Evolutionary conservation across 1,140 invertebrate species (phyloP).

Genomic region (Drosophila malerkotliana): DNA sequence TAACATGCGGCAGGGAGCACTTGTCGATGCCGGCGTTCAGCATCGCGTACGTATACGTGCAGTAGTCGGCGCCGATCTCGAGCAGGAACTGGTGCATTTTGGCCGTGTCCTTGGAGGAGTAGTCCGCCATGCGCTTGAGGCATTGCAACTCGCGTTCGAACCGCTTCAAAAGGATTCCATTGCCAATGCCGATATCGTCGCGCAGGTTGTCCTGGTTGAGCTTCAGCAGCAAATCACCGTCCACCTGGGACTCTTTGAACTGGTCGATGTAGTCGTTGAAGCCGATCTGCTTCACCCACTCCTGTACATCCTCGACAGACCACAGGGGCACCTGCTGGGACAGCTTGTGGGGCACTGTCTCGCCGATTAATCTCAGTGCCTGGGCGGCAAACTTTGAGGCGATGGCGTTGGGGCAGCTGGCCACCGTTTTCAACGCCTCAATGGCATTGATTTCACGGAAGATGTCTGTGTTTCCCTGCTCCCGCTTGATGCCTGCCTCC

Average conservation of each 20-base stretch:
- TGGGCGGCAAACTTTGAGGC: slow-evolving; percentile 99
- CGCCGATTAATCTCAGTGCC: slow-evolving; percentile 96
- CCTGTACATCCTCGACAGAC: slow-evolving; percentile 97
- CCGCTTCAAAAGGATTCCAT: slow-evolving; percentile 96
- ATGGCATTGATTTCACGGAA: slow-evolving; percentile 98
- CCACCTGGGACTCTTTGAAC: slow-evolving; percentile 96
- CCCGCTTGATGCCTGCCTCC: slow-evolving; percentile 99
- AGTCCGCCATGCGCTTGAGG: slow-evolving; percentile 98
- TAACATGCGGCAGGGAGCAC: slow-evolving; percentile 90
- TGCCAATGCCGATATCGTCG: slow-evolving; percentile 96
- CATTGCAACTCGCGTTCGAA: slow-evolving; percentile 97
- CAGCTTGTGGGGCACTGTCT: slow-evolving; percentile 98
- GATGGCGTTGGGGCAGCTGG: slow-evolving; percentile 98
- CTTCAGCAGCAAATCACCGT: slow-evolving; percentile 98
- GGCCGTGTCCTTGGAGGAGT: slow-evolving; percentile 96
- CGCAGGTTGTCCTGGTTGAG: slow-evolving; percentile 96
- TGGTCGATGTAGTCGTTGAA: slow-evolving; percentile 93
- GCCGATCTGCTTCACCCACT: slow-evolving; percentile 99
- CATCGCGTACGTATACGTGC: slow-evolving; percentile 98
- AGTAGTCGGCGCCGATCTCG: slow-evolving; percentile 94
- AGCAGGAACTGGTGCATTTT: slow-evolving; percentile 96
- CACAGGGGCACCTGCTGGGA: slow-evolving; percentile 99
- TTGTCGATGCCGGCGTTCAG: slow-evolving; percentile 97
- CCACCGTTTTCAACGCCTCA: slow-evolving; percentile 97
- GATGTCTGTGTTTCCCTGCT: slow-evolving; percentile 97